phyloP scores from a whole-genome alignment of 2,888 invertebrate species.

The Tribolium freemani region DNA sequence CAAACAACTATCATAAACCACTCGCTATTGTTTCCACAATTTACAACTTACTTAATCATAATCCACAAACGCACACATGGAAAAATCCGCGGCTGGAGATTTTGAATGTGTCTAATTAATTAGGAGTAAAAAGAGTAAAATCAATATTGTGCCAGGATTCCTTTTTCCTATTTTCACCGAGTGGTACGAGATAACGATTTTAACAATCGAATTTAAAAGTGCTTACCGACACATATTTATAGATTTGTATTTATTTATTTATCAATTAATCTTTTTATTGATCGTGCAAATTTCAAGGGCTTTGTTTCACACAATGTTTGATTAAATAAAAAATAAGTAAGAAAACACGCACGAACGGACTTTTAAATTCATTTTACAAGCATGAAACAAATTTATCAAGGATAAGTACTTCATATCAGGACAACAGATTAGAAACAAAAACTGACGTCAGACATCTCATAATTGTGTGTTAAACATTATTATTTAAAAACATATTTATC shows the following conservation, averaged over 20 bases:
- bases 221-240: neutral
- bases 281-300: neutral
- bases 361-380: neutral
- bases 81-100: neutral
- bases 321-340: neutral
- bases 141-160: constrained; percentile 10
- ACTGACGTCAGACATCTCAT: constrained; percentile 19
- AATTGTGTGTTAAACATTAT: constrained; percentile 8
- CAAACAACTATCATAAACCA: neutral
- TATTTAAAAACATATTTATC: constrained; percentile 20
- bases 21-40: constrained; percentile 1
- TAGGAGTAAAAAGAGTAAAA: neutral
- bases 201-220: neutral
- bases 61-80: neutral
- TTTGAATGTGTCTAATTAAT: neutral
- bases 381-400: constrained; percentile 16
- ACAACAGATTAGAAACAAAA: constrained; percentile 21
- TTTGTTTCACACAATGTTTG: neutral
- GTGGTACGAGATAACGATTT: constrained; percentile 29
- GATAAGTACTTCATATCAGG: constrained; percentile 3
- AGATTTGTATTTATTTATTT: neutral
- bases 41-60: neutral
- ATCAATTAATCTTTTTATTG: constrained; percentile 3
- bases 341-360: neutral
- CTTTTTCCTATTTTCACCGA: constrained; percentile 27